Evolutionary conservation across 2,797 vertebrate species (phyloP), one percentile per base, ranked within the genome.

Genomic region (Rachycentron canadum): DNA sequence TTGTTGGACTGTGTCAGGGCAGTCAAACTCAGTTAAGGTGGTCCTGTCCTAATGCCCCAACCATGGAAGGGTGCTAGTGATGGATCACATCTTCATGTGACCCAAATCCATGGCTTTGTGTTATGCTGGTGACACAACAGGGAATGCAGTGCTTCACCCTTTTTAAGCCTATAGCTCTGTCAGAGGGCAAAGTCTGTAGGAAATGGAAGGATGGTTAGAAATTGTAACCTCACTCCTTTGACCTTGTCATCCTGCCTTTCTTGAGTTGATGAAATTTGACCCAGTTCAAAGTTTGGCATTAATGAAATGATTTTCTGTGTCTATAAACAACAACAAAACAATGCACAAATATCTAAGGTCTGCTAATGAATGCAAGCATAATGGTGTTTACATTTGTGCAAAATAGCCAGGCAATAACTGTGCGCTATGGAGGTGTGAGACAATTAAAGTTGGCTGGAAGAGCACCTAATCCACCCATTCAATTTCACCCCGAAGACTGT

Each of bases 401-500:
- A 26, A 68, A 59, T 53, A 10, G 23, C 17, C 38, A 50, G 26
- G 14, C 7, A 45, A 19, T 16, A 43, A 14, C 7, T 2, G 52
- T 19, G 30, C 36, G 3, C 9, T n/a, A 11, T 1, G 9, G 38
- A 68, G 47, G 7, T 57, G 19, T 66, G 11, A 74, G 47, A 59
- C 47, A 43, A 38, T 45, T 6, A 17, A 10, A 21, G 7, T 47
- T 23, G 58, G 34, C 50, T 52, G 50, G 49, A 52, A 26, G 30
- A 56, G 3, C 6, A 34, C 67, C 12, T 1, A 63, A 69, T 65
- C 23, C 21, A 38, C 8, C 47, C 10, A 57, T 41, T 62, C 50
- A 43, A 69, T 58, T 53, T 62, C 57, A 61, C 21, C 58, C 34
- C 34, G 4, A 36, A 65, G 68, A 70, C 64, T 63, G 28, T 76